Evolutionary conservation across 2,888 invertebrate species (phyloP).

Genomic region (Lithophane leautieri): DNA sequence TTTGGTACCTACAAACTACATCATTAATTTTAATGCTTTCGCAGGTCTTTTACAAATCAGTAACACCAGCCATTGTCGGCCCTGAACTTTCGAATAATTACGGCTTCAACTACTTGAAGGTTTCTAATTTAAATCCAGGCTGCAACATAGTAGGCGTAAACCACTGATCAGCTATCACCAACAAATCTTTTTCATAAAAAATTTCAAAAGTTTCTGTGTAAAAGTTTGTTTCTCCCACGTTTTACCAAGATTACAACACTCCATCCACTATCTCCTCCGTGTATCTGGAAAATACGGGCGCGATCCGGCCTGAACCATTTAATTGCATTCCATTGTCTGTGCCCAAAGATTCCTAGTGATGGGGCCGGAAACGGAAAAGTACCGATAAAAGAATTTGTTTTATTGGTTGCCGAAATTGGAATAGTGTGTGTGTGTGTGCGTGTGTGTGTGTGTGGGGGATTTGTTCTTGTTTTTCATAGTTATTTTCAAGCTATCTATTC

Average conservation of each 20-base stretch:
- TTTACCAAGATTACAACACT: not conserved
- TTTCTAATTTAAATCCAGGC: not conserved
- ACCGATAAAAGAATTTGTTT: conserved; percentile 26
- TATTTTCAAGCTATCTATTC: no score
- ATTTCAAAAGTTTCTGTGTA: not conserved
- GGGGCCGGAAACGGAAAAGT: conserved; percentile 25
- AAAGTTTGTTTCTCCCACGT: not conserved
- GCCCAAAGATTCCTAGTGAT: conserved; percentile 63
- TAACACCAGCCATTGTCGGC: no score
- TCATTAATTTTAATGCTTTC: not conserved
- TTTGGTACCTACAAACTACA: not conserved
- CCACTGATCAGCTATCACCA: not conserved
- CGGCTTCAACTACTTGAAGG: no score
- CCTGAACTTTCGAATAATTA: fast-evolving
- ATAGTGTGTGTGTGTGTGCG: not conserved
- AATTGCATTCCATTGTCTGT: conserved; percentile 69
- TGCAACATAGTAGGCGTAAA: not conserved
- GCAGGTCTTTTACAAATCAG: not conserved
- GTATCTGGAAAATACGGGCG: conserved; percentile 49
- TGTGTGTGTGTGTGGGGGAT: not conserved
- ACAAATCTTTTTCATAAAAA: not conserved
- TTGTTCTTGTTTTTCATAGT: no score
- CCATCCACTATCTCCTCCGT: conserved; percentile 23
- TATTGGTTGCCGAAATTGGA: not conserved
- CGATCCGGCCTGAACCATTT: conserved; percentile 53